These are phyloP conservation scores for Meganola albula DNA, from an alignment of 2,888 invertebrate species.

Conservation along the genomic window DNA sequence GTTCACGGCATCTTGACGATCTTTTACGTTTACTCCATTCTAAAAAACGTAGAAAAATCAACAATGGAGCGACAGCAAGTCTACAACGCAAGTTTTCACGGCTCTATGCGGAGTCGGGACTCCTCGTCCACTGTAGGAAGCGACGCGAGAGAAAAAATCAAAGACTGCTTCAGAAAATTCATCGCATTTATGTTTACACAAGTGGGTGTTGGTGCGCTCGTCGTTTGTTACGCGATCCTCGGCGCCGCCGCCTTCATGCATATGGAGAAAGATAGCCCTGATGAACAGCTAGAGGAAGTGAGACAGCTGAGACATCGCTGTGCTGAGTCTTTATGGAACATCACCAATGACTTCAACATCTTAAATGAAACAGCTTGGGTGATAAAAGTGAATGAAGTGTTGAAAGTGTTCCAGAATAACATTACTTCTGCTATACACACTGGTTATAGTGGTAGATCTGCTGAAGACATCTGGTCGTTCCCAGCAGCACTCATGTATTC, in stretches of 20 bases:
- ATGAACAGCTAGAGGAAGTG: slow-evolving; percentile 70
- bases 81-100: slow-evolving; percentile 68
- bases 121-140: slow-evolving; percentile 82
- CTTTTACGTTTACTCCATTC: slow-evolving; percentile 32
- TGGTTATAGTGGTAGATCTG: slow-evolving; percentile 84
- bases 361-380: slow-evolving; percentile 83
- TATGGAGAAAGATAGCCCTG: slow-evolving; percentile 82
- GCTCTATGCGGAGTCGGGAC: slow-evolving; percentile 80
- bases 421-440: slow-evolving; percentile 81
- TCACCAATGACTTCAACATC: slow-evolving; percentile 81
- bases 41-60: slow-evolving; percentile 18
- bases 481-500: slow-evolving; percentile 94
- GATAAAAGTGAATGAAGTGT: slow-evolving; percentile 76
- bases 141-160: slow-evolving; percentile 86
- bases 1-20: slow-evolving; percentile 35
- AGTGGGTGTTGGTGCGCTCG: slow-evolving; percentile 91
- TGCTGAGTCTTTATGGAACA: slow-evolving; percentile 82
- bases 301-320: slow-evolving; percentile 73
- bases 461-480: slow-evolving; percentile 88
- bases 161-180: slow-evolving; percentile 90
- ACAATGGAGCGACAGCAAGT: slow-evolving; percentile 57
- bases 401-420: slow-evolving; percentile 82
- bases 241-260: slow-evolving; percentile 89
- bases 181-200: slow-evolving; percentile 96
- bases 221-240: slow-evolving; percentile 91